Percentiles rank a stretch among this genome's conserved stretches.
phyloP scores from a whole-genome alignment of 1,140 invertebrate species.

The Zophobas atratus region DNA sequence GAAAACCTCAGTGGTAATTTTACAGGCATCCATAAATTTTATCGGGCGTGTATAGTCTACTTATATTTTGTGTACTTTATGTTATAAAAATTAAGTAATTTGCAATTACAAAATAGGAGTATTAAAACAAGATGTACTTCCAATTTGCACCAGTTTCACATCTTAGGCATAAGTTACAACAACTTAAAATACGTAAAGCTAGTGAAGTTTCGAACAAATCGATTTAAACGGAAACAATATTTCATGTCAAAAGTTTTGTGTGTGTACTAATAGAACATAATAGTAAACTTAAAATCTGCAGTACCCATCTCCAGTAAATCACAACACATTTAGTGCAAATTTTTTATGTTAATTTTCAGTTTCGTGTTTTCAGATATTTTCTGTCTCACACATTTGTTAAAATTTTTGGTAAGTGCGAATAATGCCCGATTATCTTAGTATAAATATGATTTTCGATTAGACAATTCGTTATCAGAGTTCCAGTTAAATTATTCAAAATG shows the following conservation, averaged over 20 bases:
- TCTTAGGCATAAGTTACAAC: constrained; percentile 38
- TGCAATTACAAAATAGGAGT: constrained; percentile 19
- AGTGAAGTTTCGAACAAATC: constrained; percentile 11
- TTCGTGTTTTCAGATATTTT: too few species aligned
- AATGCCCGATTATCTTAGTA: too few species aligned
- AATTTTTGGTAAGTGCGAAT: too few species aligned
- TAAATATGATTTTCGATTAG: too few species aligned
- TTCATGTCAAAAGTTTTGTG: constrained; percentile 15
- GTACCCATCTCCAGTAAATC: too few species aligned
- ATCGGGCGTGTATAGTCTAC: constrained; percentile 13
- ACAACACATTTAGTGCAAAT: too few species aligned
- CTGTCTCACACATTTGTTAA: too few species aligned
- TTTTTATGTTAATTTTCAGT: too few species aligned
- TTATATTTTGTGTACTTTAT: constrained; percentile 23
- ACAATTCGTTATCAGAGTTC: too few species aligned
- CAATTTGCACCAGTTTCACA: constrained; percentile 11
- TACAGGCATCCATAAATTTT: neutral
- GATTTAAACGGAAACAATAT: constrained; percentile 21
- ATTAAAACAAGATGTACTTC: constrained; percentile 15
- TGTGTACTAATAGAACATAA: too few species aligned
- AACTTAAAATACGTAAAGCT: constrained; percentile 29
- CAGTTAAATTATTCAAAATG: too few species aligned
- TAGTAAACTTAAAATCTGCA: too few species aligned
- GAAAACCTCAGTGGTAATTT: constrained; percentile 2
- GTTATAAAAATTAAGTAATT: constrained; percentile 20